These are phyloP conservation scores for Cryptotermes secundus DNA, from an alignment of 1,140 invertebrate species.

Conservation along the genomic window DNA sequence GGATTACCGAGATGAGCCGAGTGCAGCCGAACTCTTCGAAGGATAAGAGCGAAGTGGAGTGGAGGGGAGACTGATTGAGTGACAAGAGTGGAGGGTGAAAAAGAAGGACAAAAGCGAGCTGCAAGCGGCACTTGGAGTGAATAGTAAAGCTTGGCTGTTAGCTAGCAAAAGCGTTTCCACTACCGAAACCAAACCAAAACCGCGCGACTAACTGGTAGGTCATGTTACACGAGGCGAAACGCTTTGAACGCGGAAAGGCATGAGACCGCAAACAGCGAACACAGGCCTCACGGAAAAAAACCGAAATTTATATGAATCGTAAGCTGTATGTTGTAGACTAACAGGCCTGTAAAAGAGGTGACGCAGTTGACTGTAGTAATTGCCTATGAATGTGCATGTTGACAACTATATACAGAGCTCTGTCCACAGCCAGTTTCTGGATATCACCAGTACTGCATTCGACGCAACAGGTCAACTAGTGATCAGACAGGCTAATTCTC, in stretches of 20 bases:
- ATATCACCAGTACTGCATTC: too few species aligned
- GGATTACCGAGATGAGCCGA: slow-evolving; percentile 14
- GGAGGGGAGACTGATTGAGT: slow-evolving; percentile 8
- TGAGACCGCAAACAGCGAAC: neutral
- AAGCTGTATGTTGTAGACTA: too few species aligned
- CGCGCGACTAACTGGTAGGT: neutral
- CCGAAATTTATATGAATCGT: too few species aligned
- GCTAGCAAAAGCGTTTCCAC: slow-evolving; percentile 17
- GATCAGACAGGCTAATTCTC: too few species aligned
- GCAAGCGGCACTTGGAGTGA: slow-evolving; percentile 16
- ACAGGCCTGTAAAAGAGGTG: too few species aligned
- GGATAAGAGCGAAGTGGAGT: neutral
- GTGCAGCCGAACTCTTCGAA: neutral
- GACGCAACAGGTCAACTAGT: too few species aligned
- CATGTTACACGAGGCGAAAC: slow-evolving; percentile 10
- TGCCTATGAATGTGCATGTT: too few species aligned
- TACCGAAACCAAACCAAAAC: slow-evolving; percentile 15
- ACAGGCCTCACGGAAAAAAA: too few species aligned
- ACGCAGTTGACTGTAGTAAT: too few species aligned
- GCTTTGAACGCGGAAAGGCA: neutral
- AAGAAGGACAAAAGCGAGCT: slow-evolving; percentile 9
- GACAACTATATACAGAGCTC: too few species aligned
- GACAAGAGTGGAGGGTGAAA: slow-evolving; percentile 17
- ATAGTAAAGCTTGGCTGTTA: slow-evolving; percentile 13
- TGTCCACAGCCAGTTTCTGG: too few species aligned